Evolutionary conservation across 2,797 vertebrate species (phyloP), one percentile per base, ranked within the genome.

Genomic region (Eupleurogrammus muticus): DNA sequence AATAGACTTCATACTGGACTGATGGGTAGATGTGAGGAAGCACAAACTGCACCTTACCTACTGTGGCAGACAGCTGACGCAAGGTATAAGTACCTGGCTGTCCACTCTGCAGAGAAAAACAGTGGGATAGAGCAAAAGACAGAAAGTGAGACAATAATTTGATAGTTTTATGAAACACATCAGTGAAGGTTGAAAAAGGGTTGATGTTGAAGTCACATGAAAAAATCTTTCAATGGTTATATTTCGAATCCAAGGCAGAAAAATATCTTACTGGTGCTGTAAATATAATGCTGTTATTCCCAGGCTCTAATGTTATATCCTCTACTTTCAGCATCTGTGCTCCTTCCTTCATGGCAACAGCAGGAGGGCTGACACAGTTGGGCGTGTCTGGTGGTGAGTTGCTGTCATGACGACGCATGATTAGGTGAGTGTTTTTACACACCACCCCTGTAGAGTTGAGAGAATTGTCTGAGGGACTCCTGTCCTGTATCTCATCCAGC

Each of bases 1-100:
- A 98, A 80, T 98, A 99, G 10, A 99, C 96, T 21, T 98, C 96
- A 9, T 99, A 99, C 82, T 96, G 96, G 78, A 96, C 95, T 0
- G 95, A 93, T 0, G 98, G 98, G 84, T 97, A 96, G 76, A 99
- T 94, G 66, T 97, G 97, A 13, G 97, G 96, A 46, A 97, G 93
- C 24, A 97, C 93, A 68, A 99, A 97, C 88, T 96, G 95, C 72
- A 99, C 93, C 1, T 91, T 91, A 2, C 97, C 97, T 86, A 97
- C 85, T 0, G 94, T 95, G 77, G 95, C 96, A 38, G 93, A 95
- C 54, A 99, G 93, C 92, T 98, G 98, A 16, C 98, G 94, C 71
- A 99, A 82, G 0, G 96, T 99, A 83, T 99, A 99, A 0, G 94
- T 95, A 19, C 98, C 98, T 0, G 97, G 92, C 54, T 97, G 96